Evolutionary conservation across 1,140 invertebrate genomes (phyloP).

Genomic region (Heliconius melpomene): DNA sequence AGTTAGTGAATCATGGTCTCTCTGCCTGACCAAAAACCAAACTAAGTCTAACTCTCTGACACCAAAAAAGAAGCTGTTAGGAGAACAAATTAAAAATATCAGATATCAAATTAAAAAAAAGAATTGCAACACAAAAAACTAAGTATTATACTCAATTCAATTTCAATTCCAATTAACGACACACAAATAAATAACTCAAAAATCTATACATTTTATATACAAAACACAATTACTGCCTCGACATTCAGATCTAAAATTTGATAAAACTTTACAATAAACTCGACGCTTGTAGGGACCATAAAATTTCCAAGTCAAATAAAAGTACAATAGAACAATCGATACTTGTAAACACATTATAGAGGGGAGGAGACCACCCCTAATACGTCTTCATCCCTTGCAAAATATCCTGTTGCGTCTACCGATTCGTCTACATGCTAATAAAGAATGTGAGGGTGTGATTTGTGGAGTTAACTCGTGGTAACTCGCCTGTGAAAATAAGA

Average conservation of each 20-base stretch:
- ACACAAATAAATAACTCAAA: background rate
- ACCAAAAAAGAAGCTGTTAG: too few species aligned
- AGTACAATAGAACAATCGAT: constrained; percentile 79
- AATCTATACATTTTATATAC: constrained; percentile 24
- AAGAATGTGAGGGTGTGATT: constrained; percentile 72
- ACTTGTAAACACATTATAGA: constrained; percentile 80
- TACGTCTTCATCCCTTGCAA: constrained; percentile 67
- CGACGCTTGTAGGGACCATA: constrained; percentile 50
- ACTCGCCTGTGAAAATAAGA: constrained; percentile 41
- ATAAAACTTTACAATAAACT: constrained; percentile 60
- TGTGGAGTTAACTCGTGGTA: constrained; percentile 59
- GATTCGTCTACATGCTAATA: constrained; percentile 72
- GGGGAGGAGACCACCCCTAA: constrained; percentile 56
- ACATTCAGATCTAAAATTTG: constrained; percentile 52
- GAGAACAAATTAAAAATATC: background rate
- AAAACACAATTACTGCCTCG: constrained; percentile 31
- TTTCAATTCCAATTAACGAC: background rate
- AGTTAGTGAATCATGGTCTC: too few species aligned
- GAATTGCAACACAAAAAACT: background rate
- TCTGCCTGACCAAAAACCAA: too few species aligned
- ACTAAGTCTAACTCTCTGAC: too few species aligned
- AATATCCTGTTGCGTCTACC: constrained; percentile 73
- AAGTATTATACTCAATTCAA: background rate
- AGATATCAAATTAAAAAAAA: background rate
- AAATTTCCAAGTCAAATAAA: constrained; percentile 80